These are phyloP conservation scores for Betta splendens DNA, from an alignment of 2,797 vertebrate species.

Conservation along the genomic window DNA sequence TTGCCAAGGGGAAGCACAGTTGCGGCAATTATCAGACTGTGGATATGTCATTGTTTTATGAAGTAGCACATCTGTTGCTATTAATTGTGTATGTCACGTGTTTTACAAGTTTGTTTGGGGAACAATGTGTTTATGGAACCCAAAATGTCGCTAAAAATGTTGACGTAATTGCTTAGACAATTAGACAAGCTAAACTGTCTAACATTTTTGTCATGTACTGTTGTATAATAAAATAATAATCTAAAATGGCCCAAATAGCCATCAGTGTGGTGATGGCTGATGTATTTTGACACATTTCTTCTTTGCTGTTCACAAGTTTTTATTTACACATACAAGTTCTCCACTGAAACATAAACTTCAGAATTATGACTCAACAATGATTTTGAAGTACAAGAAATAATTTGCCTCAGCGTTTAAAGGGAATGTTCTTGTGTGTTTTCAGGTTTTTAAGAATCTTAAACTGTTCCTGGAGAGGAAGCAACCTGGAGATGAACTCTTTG, in stretches of 20 bases:
- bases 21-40: slow-evolving; percentile 56
- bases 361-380: no score
- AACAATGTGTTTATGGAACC: slow-evolving; percentile 27
- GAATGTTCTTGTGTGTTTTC: slow-evolving; percentile 39
- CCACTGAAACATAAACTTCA: neutral
- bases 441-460: slow-evolving; percentile 86
- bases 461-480: slow-evolving; percentile 82
- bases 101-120: slow-evolving; percentile 63
- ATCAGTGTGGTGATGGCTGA: no score
- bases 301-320: neutral
- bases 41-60: slow-evolving; percentile 44
- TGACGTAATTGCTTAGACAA: slow-evolving; percentile 74
- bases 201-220: no score
- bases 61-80: slow-evolving; percentile 70
- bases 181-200: no score
- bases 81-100: slow-evolving; percentile 75
- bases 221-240: no score
- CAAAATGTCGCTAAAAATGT: slow-evolving; percentile 66
- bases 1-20: slow-evolving; percentile 50
- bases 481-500: slow-evolving; percentile 82
- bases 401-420: neutral
- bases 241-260: no score
- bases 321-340: neutral
- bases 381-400: neutral
- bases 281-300: no score